phyloP scores from a whole-genome alignment of 2,113 vertebrate genomes.

The Cariama cristata region DNA sequence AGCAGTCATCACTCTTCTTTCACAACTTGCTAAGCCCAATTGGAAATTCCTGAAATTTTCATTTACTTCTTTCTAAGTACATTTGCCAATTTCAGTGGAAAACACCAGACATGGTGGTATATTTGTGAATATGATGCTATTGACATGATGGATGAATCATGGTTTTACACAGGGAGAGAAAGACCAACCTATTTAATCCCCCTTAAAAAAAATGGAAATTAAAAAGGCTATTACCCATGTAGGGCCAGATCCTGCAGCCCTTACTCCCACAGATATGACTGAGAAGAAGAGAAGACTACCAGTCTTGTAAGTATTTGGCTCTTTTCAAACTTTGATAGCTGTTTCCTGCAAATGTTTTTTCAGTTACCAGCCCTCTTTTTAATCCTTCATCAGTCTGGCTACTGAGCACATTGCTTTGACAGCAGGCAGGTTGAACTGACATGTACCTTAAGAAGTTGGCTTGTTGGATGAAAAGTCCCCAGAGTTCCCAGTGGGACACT shows the following conservation, averaged over 20 bases:
- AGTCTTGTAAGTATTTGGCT: background rate
- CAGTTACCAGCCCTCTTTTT: background rate
- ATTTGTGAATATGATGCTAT: conserved; percentile 12
- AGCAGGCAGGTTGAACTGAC: background rate
- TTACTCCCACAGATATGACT: background rate
- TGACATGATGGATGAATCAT: background rate
- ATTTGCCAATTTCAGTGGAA: conserved; percentile 3
- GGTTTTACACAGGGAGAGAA: background rate
- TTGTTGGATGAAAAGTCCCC: background rate
- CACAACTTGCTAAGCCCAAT: background rate
- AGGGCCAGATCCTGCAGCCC: background rate
- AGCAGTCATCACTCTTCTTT: conserved; percentile 48
- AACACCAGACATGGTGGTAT: background rate
- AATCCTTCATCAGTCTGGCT: background rate
- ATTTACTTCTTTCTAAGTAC: conserved; percentile 22
- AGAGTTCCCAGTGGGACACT: background rate
- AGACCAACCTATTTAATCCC: background rate
- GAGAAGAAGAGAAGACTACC: background rate
- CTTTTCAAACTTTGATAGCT: background rate
- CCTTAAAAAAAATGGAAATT: background rate
- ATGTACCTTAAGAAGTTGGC: background rate
- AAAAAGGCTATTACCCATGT: background rate
- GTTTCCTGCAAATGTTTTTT: background rate
- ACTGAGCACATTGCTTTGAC: background rate
- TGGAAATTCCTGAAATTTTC: conserved; percentile 57